A percentile compares a stretch with the other conserved stretches of the same genome.
Evolutionary conservation across 2,113 vertebrate genomes (phyloP).

Genomic region (Haemorhous mexicanus): DNA sequence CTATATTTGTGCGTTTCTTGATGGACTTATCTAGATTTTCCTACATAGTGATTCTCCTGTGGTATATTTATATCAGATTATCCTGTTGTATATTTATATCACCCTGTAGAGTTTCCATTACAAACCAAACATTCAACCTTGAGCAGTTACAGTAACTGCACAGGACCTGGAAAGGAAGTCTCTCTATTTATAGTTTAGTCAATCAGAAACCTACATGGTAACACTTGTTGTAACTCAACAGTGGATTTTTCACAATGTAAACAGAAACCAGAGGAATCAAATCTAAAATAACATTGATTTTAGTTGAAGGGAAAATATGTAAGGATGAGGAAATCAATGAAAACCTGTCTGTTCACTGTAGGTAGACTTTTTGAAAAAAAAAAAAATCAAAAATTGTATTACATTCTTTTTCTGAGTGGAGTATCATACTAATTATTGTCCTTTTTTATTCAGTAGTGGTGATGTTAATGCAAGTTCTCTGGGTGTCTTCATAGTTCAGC

Average conservation of each 20-base stretch:
- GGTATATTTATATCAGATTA: not conserved
- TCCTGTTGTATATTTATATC: not conserved
- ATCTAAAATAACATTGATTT: not conserved
- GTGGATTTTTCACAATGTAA: not conserved
- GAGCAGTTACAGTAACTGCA: not conserved
- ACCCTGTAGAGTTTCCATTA: not conserved
- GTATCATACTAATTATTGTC: not conserved
- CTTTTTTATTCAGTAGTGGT: not conserved
- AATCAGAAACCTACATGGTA: not conserved
- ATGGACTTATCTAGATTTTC: not conserved
- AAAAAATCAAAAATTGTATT: not conserved
- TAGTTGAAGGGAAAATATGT: not conserved
- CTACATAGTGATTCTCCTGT: not conserved
- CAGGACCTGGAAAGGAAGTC: not conserved
- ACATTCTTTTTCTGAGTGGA: not conserved
- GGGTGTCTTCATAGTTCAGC: not conserved
- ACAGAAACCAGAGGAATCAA: not conserved
- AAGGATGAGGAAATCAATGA: not conserved
- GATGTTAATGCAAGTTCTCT: not conserved
- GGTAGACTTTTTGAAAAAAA: not conserved
- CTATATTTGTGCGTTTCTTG: not conserved
- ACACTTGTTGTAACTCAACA: not conserved
- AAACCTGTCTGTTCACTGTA: not conserved
- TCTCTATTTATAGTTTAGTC: not conserved
- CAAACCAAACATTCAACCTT: not conserved